phyloP scores from a whole-genome alignment of 1,140 invertebrate species.

The Drosophila bocqueti region DNA sequence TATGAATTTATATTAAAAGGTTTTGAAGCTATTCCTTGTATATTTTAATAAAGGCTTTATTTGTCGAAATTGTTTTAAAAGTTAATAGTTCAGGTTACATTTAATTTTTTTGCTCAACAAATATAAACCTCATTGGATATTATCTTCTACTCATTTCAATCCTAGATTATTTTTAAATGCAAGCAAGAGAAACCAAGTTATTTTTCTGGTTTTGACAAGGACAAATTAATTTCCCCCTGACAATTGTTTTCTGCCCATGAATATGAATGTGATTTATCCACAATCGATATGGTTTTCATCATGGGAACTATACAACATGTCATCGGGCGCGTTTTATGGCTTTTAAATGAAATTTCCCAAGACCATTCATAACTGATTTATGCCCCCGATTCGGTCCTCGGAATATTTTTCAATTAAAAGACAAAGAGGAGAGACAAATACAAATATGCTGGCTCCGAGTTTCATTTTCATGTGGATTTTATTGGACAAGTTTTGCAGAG shows the following conservation, averaged over 20 bases:
- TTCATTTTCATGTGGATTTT: conserved; percentile 61
- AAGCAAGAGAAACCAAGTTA: neutral
- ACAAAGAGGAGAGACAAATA: conserved; percentile 18
- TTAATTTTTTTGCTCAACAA: neutral
- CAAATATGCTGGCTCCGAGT: conserved; percentile 50
- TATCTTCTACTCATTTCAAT: no score
- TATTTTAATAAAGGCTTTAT: neutral
- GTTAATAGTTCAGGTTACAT: neutral
- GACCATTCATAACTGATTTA: conserved; percentile 34
- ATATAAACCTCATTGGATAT: neutral
- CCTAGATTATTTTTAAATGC: neutral
- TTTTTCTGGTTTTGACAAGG: conserved; percentile 1
- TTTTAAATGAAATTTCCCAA: conserved; percentile 31
- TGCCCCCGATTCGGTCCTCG: conserved; percentile 18
- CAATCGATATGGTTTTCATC: conserved; percentile 22
- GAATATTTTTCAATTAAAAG: conserved; percentile 59
- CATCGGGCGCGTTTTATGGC: conserved; percentile 23
- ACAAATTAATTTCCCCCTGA: neutral
- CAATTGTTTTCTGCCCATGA: conserved; percentile 6
- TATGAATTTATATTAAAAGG: neutral
- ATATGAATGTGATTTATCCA: conserved; percentile 10
- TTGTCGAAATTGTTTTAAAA: neutral
- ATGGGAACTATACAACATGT: conserved; percentile 5
- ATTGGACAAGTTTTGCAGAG: conserved; percentile 67
- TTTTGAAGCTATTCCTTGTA: neutral